Evolutionary conservation across 37 sponge, comb jelly and placozoan genomes (phyloP).

Genomic region (Halichondria panicea): DNA sequence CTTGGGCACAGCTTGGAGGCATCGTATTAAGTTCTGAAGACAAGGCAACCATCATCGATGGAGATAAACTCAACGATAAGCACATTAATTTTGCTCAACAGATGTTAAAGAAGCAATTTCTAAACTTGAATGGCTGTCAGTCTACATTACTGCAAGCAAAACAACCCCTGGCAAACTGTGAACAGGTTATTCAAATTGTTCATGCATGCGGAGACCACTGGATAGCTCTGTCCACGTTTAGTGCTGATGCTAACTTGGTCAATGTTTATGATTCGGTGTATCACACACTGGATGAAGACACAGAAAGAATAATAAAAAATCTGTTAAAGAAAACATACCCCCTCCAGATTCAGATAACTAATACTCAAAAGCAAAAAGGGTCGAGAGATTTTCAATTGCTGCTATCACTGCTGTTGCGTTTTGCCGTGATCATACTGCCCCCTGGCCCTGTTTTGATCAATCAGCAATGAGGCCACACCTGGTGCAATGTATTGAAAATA

Average conservation of each 20-base stretch:
- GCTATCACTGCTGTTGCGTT: conserved; percentile 21
- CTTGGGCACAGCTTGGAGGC: not conserved
- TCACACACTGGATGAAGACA: conserved; percentile 17
- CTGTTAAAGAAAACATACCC: not conserved
- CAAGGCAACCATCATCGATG: conserved; percentile 14
- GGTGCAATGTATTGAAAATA: conserved; percentile 32
- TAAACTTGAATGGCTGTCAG: not conserved
- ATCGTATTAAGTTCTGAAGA: conserved; percentile 17
- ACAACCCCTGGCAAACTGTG: not conserved
- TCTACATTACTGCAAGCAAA: conserved; percentile 12
- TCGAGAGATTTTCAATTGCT: conserved; percentile 25
- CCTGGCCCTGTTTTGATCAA: conserved; percentile 17
- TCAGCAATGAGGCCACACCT: conserved; percentile 45
- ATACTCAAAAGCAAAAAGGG: conserved; percentile 11
- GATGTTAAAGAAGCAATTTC: conserved; percentile 29
- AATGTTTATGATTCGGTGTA: conserved; percentile 33
- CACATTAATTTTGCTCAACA: conserved; percentile 26
- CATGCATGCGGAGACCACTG: conserved; percentile 36
- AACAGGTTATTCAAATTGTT: conserved; percentile 15
- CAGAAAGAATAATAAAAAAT: conserved; percentile 15
- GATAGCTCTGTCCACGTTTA: conserved; percentile 37
- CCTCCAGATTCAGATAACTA: not conserved
- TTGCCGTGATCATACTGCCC: conserved; percentile 35
- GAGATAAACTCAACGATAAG: conserved; percentile 28
- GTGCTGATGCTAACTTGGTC: not conserved